phyloP scores from a whole-genome alignment of 2,888 invertebrate species.

The Troides helena region DNA sequence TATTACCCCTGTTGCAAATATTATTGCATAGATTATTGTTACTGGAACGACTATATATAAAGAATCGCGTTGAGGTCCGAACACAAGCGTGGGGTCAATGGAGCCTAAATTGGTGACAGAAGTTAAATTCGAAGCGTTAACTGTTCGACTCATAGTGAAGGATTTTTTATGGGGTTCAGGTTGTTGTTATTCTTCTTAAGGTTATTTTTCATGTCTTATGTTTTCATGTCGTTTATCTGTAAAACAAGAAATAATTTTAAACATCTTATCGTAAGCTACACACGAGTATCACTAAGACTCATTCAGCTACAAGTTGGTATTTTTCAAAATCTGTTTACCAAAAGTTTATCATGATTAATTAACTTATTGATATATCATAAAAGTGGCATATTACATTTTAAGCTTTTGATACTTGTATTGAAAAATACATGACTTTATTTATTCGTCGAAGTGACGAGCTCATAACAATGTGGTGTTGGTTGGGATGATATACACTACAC shows the following conservation, averaged over 20 bases:
- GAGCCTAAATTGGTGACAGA: slow-evolving; percentile 34
- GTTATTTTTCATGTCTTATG: background rate
- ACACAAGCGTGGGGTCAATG: slow-evolving; percentile 56
- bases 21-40: slow-evolving; percentile 87
- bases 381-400: too few species aligned
- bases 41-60: slow-evolving; percentile 85
- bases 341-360: too few species aligned
- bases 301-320: too few species aligned
- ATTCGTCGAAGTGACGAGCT: too few species aligned
- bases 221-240: slow-evolving; percentile 8
- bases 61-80: slow-evolving; percentile 76
- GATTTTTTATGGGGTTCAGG: background rate
- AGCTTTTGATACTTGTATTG: too few species aligned
- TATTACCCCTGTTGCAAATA: slow-evolving; percentile 88
- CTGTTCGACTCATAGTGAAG: slow-evolving; percentile 26
- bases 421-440: too few species aligned
- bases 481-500: too few species aligned
- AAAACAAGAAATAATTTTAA: background rate
- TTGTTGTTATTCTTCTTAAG: background rate
- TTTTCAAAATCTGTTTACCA: too few species aligned
- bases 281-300: too few species aligned
- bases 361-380: too few species aligned
- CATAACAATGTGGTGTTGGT: too few species aligned
- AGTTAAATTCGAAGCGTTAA: slow-evolving; percentile 33
- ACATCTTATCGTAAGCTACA: too few species aligned